Evolutionary conservation across 2,113 vertebrate genomes (phyloP).

Genomic region (Neogobius melanostomus): DNA sequence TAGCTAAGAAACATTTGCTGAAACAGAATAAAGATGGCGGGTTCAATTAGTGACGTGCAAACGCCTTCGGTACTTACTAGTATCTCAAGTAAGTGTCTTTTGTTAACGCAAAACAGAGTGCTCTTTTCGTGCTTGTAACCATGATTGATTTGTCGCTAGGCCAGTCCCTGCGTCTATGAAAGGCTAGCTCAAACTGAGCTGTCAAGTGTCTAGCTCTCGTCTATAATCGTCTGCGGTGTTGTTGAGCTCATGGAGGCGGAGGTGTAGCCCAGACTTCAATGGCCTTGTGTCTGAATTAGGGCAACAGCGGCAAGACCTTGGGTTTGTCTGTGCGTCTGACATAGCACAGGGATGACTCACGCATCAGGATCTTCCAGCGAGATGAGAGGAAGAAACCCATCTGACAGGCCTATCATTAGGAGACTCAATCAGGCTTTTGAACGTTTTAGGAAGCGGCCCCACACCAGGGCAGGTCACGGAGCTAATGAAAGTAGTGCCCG

Average conservation of each 20-base stretch:
- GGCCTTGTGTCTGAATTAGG: constrained; percentile 58
- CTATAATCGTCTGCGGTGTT: constrained; percentile 23
- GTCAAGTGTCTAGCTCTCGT: constrained; percentile 12
- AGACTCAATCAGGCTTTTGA: constrained; percentile 78
- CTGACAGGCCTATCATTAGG: constrained; percentile 80
- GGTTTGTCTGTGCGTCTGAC: constrained; percentile 52
- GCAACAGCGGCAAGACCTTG: constrained; percentile 48
- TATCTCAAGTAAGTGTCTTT: neutral
- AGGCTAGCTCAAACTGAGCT: constrained; percentile 15
- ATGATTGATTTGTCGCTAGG: constrained; percentile 4
- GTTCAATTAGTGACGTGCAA: no score
- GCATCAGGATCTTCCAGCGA: constrained; percentile 74
- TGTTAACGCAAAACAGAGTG: neutral
- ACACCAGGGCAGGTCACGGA: constrained; percentile 42
- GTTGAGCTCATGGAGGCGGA: constrained; percentile 25
- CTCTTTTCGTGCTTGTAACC: neutral
- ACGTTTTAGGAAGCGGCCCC: constrained; percentile 63
- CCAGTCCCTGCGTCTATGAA: constrained; percentile 12
- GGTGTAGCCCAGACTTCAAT: constrained; percentile 54
- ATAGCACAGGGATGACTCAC: constrained; percentile 74
- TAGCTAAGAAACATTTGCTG: no score
- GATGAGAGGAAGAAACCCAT: constrained; percentile 69
- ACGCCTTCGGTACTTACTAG: no score
- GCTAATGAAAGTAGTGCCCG: constrained; percentile 1
- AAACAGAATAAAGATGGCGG: no score